Percentiles rank a stretch among this genome's conserved stretches.
These are phyloP conservation scores for Yoshiicerus persimilis DNA, from an alignment of 1,140 invertebrate genomes.

Conservation along the genomic window DNA sequence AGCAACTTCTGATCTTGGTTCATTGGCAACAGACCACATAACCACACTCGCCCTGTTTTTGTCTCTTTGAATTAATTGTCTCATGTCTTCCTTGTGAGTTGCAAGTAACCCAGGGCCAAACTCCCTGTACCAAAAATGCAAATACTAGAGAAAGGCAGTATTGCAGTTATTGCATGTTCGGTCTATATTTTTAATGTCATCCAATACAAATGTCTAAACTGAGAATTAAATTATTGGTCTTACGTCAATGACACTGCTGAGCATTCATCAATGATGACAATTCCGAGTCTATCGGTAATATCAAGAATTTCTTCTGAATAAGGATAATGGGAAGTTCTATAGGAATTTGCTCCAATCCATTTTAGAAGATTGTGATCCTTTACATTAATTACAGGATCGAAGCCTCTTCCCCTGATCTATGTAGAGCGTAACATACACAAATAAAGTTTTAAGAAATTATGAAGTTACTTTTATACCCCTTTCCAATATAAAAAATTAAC, in stretches of 20 bases:
- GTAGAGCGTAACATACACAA: no score
- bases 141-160: no score
- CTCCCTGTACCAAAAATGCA: neutral
- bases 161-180: no score
- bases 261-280: constrained; percentile 66
- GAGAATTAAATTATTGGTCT: neutral
- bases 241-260: constrained; percentile 64
- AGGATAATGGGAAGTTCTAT: constrained; percentile 97
- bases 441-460: neutral
- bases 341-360: constrained; percentile 68
- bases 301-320: constrained; percentile 90
- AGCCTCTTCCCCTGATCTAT: constrained; percentile 61
- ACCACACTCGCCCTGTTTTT: constrained; percentile 94
- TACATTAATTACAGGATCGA: constrained; percentile 61
- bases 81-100: constrained; percentile 80
- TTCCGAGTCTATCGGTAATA: constrained; percentile 62
- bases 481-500: constrained; percentile 47
- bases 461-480: no score
- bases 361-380: constrained; percentile 68
- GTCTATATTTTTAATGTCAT: neutral
- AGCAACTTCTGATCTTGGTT: constrained; percentile 70
- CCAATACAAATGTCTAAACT: neutral
- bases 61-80: constrained; percentile 82
- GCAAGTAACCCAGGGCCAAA: constrained; percentile 60
- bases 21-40: constrained; percentile 96